A percentile compares a stretch with the other conserved stretches of the same genome.
Conservation (phyloP, 2,113 vertebrate genomes). For the Petroica traversi region DNA sequence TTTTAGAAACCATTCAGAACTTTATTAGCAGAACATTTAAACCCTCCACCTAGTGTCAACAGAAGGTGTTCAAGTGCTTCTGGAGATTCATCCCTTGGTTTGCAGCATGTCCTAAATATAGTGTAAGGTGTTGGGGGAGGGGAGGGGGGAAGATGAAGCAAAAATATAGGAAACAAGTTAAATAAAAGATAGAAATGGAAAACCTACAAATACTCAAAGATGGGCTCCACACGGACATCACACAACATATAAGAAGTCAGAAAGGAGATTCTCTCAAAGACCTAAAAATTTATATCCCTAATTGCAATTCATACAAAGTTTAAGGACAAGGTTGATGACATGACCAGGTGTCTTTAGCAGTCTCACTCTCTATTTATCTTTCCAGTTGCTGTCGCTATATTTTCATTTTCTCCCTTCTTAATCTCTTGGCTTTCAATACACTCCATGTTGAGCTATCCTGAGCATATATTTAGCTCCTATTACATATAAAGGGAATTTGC, state of each 20-base stretch:
- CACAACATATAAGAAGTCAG: not conserved
- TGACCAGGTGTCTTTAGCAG: not conserved
- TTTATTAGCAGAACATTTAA: not conserved
- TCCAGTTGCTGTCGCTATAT: not conserved
- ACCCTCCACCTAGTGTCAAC: not conserved
- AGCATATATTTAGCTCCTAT: not conserved
- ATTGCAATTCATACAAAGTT: not conserved
- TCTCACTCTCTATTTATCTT: not conserved
- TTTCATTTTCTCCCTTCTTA: not conserved
- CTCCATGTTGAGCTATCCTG: not conserved
- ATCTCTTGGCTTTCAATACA: not conserved
- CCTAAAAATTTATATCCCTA: not conserved
- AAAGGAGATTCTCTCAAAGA: not conserved
- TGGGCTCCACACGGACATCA: not conserved
- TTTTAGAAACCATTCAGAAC: not conserved
- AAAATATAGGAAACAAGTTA: not conserved
- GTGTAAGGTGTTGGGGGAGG: not conserved
- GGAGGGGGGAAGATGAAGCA: rapidly evolving
- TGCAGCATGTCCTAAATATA: not conserved
- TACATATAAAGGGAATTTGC: not conserved
- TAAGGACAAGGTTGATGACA: not conserved
- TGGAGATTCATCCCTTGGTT: not conserved
- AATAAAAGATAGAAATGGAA: not conserved
- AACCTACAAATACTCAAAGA: not conserved
- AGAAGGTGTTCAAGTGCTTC: not conserved